Conservation (phyloP, 2,113 vertebrate genomes). For the Capreolus pygargus region DNA sequence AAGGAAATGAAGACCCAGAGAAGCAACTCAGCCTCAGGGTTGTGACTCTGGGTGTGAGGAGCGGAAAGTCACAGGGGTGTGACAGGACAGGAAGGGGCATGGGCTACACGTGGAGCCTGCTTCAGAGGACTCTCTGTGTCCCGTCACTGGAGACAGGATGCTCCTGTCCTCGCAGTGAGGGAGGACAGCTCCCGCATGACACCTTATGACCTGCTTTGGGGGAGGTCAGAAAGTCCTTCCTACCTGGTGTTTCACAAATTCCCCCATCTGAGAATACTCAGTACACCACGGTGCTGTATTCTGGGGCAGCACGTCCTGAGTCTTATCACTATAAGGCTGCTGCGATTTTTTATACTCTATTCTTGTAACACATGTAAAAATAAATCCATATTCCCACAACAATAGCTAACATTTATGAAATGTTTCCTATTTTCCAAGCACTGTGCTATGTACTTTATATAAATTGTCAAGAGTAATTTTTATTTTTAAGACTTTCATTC, state of each 20-base stretch:
- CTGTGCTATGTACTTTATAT: neutral
- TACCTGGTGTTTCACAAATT: neutral
- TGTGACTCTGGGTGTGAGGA: neutral
- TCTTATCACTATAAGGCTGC: neutral
- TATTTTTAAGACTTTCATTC: neutral
- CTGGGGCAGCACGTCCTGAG: neutral
- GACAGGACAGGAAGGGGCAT: neutral
- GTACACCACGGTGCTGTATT: neutral
- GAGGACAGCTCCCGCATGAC: neutral
- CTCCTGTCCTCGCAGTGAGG: neutral
- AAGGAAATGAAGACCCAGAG: neutral
- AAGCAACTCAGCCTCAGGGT: neutral
- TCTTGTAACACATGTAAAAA: neutral
- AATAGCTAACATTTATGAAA: neutral
- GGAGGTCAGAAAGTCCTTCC: neutral
- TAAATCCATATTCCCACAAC: neutral
- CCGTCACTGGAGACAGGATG: neutral
- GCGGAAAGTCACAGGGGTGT: neutral
- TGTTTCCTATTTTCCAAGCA: neutral
- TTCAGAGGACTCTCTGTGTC: neutral
- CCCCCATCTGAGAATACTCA: neutral
- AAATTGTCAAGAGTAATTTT: neutral
- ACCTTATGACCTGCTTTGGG: neutral
- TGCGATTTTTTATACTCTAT: neutral
- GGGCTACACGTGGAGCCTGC: neutral